These are phyloP conservation scores for Muschampia plurimacula DNA, from an alignment of 2,888 invertebrate species.

Conservation along the genomic window DNA sequence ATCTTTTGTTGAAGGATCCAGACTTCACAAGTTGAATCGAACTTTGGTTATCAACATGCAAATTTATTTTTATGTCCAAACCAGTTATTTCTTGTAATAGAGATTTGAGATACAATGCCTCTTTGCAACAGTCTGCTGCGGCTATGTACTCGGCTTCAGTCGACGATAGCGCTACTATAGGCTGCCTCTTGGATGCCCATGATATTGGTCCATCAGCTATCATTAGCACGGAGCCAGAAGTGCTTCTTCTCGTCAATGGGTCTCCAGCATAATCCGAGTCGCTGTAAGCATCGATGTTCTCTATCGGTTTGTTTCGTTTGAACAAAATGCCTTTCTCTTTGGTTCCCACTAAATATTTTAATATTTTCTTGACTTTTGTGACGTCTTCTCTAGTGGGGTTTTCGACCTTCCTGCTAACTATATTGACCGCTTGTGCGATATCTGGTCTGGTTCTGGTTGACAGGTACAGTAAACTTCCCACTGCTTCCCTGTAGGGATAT, in stretches of 20 bases:
- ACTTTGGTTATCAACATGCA: background rate
- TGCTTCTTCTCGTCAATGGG: background rate
- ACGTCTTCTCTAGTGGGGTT: background rate
- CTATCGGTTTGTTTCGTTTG: background rate
- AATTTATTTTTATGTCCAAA: background rate
- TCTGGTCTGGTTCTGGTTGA: background rate
- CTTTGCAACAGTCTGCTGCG: background rate
- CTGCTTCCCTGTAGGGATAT: background rate
- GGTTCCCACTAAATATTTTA: background rate
- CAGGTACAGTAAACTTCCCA: background rate
- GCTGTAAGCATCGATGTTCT: background rate
- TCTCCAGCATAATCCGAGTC: background rate
- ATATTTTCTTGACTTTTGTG: background rate
- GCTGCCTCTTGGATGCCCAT: background rate
- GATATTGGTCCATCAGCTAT: background rate
- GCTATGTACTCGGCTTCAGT: background rate
- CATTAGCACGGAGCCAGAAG: background rate
- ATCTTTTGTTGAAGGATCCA: background rate
- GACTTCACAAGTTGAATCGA: background rate
- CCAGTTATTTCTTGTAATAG: background rate
- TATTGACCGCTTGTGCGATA: background rate
- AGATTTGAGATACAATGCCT: background rate
- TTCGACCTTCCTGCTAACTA: background rate
- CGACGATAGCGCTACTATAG: background rate
- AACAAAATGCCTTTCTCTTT: background rate